Percentiles rank a stretch among this genome's conserved stretches.
Evolutionary conservation across 37 sponge, comb jelly and placozoan genomes (phyloP).

Genomic region (Petrosia ficiformis): DNA sequence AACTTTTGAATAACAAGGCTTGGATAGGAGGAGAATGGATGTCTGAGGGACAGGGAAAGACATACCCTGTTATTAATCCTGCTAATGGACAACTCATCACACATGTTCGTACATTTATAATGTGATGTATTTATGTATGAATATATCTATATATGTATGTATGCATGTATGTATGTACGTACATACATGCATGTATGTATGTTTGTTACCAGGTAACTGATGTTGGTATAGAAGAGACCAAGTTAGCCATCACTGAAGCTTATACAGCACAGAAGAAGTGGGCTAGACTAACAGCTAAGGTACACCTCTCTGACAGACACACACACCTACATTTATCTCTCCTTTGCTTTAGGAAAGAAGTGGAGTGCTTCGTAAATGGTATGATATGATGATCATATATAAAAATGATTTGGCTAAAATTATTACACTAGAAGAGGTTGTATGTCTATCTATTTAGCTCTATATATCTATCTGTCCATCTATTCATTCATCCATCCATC

Average conservation of each 20-base stretch:
- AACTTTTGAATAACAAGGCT: conserved; percentile 40
- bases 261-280: conserved; percentile 49
- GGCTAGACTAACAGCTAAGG: conserved; percentile 50
- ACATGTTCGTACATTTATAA: conserved; percentile 34
- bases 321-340: no score
- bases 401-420: conserved; percentile 66
- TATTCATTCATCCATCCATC: no score
- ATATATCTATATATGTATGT: no score
- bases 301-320: conserved; percentile 3
- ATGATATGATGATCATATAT: conserved; percentile 47
- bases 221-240: conserved; percentile 51
- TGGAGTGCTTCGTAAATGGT: conserved; percentile 47
- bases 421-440: conserved; percentile 67
- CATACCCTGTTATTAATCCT: conserved; percentile 63
- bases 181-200: neutral
- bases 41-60: conserved; percentile 14
- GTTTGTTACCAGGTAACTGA: conserved; percentile 73
- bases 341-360: conserved; percentile 51
- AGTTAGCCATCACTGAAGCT: conserved; percentile 66
- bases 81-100: conserved; percentile 54
- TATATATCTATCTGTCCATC: no score
- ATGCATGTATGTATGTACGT: neutral
- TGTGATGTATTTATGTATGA: neutral
- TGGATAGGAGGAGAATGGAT: conserved; percentile 70
- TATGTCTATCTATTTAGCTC: no score